A percentile compares a stretch with the other conserved stretches of the same genome.
These are phyloP conservation scores for Noctuana brunneofusca DNA, from an alignment of 2,888 invertebrate genomes.

Conservation along the genomic window DNA sequence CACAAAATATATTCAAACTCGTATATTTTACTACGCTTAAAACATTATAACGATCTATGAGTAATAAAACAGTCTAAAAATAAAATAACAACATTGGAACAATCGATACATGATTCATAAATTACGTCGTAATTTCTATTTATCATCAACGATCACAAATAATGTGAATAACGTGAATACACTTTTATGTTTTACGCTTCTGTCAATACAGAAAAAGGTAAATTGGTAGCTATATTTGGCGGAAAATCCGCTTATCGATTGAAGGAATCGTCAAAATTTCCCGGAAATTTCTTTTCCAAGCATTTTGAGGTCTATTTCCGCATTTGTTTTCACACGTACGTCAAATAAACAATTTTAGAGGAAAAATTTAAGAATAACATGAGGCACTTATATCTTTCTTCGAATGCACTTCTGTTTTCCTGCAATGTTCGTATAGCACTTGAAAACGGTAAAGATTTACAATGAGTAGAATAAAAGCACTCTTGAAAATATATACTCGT, in stretches of 20 bases:
- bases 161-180: too few relatives aligned
- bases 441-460: neutral
- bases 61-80: neutral
- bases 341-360: conserved; percentile 4
- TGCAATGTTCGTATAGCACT: neutral
- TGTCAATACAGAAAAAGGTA: too few relatives aligned
- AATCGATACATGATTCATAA: too few relatives aligned
- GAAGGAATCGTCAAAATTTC: neutral
- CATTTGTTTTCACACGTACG: neutral
- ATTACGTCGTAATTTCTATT: too few relatives aligned
- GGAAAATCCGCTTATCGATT: neutral
- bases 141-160: too few relatives aligned
- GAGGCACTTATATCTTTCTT: neutral
- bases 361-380: neutral
- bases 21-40: too few relatives aligned
- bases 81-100: neutral
- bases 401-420: neutral
- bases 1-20: too few relatives aligned
- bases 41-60: too few relatives aligned
- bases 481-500: neutral
- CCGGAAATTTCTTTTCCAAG: neutral
- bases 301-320: neutral
- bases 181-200: too few relatives aligned
- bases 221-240: neutral
- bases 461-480: neutral